Base-by-base conservation (phyloP, 92 coral and sea anemone genomes). In the Phenganax marumi region DNA sequence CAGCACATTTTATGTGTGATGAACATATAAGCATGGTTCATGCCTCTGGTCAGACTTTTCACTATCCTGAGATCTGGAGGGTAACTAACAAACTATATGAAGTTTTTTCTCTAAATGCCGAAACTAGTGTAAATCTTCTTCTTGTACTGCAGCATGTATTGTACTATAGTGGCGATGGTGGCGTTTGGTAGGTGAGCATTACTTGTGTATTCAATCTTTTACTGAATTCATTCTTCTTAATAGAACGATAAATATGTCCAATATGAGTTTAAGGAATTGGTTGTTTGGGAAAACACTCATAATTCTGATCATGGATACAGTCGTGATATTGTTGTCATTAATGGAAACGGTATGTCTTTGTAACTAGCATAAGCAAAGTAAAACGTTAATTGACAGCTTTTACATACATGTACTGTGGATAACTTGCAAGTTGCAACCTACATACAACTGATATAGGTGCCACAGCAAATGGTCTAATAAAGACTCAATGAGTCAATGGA, bases 251-350 rank as follows among this genome's bases (percentile, higher is more conserved):
- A 16, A 25, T 68, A 68, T 68, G 73, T 18, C 12, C 73, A 9
- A 25, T 68, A 68, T 16, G n/a, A 68, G 49, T 68, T 68, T 68
- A 11, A 18, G 7, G 48, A 18, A 68, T 7, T 68, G 12, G 73
- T 6, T 13, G 73, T 68, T 48, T 68, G 73, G 73, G 39, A 68
- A 13, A 68, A 48, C 21, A 9, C 8, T 8, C 73, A 68, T 25
- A 68, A 68, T 68, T 0, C 49, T 13, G 73, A 46, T 46, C 73
- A 68, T 68, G 73, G 73, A 6, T 68, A 22, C 19, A 13, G 48
- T 68, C 49, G 73, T 13, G 73, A 68, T 9, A 25, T 68, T 68
- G 73, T 68, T 18, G 73, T 68, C 12, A 68, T 68, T 68, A 68
- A 25, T 18, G 26, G 39, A 68, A 68, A 13, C 26, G 73, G 73